These are phyloP conservation scores for Homarus gammarus DNA, from an alignment of 2,888 invertebrate species.

Conservation along the genomic window DNA sequence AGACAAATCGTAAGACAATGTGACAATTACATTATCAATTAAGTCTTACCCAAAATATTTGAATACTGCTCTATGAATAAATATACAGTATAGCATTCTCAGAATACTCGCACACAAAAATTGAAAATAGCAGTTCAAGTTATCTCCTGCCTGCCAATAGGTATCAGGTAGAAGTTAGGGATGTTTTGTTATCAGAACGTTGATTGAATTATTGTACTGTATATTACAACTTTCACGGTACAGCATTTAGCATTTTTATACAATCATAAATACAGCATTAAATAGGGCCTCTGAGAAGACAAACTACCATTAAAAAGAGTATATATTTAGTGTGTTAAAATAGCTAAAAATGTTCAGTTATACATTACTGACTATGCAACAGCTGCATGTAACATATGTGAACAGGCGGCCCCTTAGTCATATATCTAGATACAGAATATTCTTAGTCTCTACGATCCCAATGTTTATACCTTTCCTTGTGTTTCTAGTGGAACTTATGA, in stretches of 20 bases:
- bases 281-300: background rate
- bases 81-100: too few species aligned
- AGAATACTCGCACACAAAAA: background rate
- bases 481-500: slow-evolving; percentile 40
- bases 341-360: background rate
- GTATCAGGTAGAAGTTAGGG: background rate
- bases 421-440: background rate
- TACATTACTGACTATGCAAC: background rate
- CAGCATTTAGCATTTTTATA: background rate
- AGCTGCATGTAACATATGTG: background rate
- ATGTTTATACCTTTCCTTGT: slow-evolving; percentile 50
- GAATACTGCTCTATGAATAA: too few species aligned
- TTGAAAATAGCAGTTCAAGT: background rate
- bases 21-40: too few species aligned
- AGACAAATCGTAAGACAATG: too few species aligned
- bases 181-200: background rate
- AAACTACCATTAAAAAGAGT: background rate
- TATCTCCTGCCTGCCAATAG: background rate
- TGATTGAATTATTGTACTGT: too few species aligned
- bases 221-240: background rate
- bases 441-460: slow-evolving; percentile 35
- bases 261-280: background rate
- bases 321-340: background rate
- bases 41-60: too few species aligned
- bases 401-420: background rate